Conservation (phyloP, 2,113 vertebrate genomes). For the Pelusios castaneus region DNA sequence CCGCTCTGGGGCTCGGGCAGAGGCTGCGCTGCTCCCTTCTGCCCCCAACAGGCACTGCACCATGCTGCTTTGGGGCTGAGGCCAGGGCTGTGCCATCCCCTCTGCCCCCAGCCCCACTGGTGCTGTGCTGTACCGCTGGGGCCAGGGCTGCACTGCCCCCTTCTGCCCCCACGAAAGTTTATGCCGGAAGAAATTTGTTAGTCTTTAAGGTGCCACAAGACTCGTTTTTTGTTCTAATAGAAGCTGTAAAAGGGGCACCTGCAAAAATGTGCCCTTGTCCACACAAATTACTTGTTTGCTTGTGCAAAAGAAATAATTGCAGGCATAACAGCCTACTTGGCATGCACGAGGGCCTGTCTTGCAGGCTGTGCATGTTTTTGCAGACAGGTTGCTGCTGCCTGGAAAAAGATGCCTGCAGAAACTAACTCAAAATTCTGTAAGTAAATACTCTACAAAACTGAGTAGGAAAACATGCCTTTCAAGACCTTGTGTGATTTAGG, state of each 20-base stretch:
- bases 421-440: not conserved
- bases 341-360: not conserved
- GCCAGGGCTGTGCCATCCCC: too few relatives aligned
- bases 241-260: not conserved
- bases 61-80: too few relatives aligned
- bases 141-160: too few relatives aligned
- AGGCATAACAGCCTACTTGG: not conserved
- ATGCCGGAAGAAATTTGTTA: too few relatives aligned
- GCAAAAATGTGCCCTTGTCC: not conserved
- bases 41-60: too few relatives aligned
- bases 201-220: too few relatives aligned
- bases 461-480: not conserved
- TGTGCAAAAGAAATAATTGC: not conserved
- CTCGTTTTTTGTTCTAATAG: not conserved
- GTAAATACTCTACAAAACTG: not conserved
- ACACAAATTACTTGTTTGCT: not conserved
- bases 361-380: not conserved
- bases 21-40: too few relatives aligned
- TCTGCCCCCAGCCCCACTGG: too few relatives aligned
- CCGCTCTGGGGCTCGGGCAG: too few relatives aligned
- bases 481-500: not conserved
- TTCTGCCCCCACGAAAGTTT: too few relatives aligned
- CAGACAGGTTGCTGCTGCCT: not conserved
- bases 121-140: too few relatives aligned
- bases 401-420: not conserved